Evolutionary conservation across 2,113 vertebrate species (phyloP).

Genomic region (zebrafish (Danio rerio)): GRCz12tu NC_133188.1:29864501-29865000

Average conservation of each 20-base stretch:
- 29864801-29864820: slow-evolving; percentile 63
- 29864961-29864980: slow-evolving; percentile 51
- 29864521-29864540: slow-evolving; percentile 68
- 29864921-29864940: slow-evolving; percentile 44
- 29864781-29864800: slow-evolving; percentile 63
- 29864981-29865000: slow-evolving; percentile 50
- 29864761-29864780: slow-evolving; percentile 63
- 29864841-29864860: slow-evolving; percentile 45
- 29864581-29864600: slow-evolving; percentile 57
- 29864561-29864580: slow-evolving; percentile 63
- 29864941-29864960: slow-evolving; percentile 52
- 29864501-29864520: slow-evolving; percentile 61
- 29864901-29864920: slow-evolving; percentile 45
- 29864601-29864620: slow-evolving; percentile 57
- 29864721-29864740: slow-evolving; percentile 52
- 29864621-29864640: slow-evolving; percentile 57
- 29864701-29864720: slow-evolving; percentile 77
- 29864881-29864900: slow-evolving; percentile 31
- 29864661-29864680: slow-evolving; percentile 42
- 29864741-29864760: slow-evolving; percentile 56
- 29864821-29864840: slow-evolving; percentile 60
- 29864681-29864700: slow-evolving; percentile 62
- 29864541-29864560: slow-evolving; percentile 61
- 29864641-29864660: slow-evolving; percentile 45
- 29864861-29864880: slow-evolving; percentile 20